Evolutionary conservation across 2,888 invertebrate species (phyloP).

Genomic region (Yponomeuta malinellus): DNA sequence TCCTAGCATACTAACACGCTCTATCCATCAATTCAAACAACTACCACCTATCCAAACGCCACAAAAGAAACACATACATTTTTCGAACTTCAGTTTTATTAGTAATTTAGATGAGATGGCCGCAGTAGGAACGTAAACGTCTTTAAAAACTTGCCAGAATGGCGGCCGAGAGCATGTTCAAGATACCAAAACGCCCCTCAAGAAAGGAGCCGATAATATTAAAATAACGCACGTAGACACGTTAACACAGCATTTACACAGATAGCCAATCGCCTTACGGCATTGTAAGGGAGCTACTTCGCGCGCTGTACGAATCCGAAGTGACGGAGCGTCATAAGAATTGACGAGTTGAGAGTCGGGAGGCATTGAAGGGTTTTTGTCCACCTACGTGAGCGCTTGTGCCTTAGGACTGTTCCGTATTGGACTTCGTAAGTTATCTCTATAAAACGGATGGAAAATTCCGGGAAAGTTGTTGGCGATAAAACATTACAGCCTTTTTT

Average conservation of each 20-base stretch:
- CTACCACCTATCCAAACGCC: too few species aligned
- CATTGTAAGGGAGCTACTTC: neutral
- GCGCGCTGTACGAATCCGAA: neutral
- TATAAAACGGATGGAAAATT: neutral
- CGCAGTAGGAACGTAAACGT: neutral
- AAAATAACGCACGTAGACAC: neutral
- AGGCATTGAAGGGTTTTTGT: conserved; percentile 22
- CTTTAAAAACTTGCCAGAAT: neutral
- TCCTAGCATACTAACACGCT: too few species aligned
- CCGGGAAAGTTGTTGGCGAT: too few species aligned
- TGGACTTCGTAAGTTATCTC: neutral
- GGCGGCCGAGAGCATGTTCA: neutral
- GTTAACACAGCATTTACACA: neutral
- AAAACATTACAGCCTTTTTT: too few species aligned
- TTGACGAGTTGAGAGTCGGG: conserved; percentile 18
- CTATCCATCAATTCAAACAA: too few species aligned
- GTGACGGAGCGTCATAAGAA: conserved; percentile 8
- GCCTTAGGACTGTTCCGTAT: neutral
- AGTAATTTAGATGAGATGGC: too few species aligned
- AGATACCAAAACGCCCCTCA: neutral
- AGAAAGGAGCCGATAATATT: neutral
- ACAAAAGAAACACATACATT: too few species aligned
- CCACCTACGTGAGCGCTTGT: conserved; percentile 21
- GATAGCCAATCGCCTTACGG: neutral
- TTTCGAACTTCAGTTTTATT: too few species aligned